phyloP scores from a whole-genome alignment of 2,113 vertebrate species.

The Empidonax traillii region DNA sequence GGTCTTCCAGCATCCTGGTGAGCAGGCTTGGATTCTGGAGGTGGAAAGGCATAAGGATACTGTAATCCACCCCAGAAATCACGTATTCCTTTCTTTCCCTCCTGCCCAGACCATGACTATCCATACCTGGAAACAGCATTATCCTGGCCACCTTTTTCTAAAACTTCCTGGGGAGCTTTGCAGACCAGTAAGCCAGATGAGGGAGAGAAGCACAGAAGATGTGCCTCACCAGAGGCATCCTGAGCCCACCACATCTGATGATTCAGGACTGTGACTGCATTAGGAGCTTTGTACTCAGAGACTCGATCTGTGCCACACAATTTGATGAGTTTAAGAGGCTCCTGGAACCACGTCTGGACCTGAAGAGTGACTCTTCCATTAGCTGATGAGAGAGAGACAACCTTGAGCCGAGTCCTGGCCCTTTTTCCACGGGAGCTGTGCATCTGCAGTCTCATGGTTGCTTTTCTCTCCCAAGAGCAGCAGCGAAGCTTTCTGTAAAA shows the following conservation, averaged over 20 bases:
- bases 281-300: not conserved
- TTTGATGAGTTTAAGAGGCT: not conserved
- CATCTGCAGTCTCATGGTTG: not conserved
- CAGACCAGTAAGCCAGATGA: not conserved
- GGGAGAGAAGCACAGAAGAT: not conserved
- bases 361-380: not conserved
- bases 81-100: not conserved
- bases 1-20: not conserved
- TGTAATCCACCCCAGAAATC: fast-evolving
- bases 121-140: not conserved
- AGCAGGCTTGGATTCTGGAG: not conserved
- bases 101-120: not conserved
- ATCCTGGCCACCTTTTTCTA: not conserved
- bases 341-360: not conserved
- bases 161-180: not conserved
- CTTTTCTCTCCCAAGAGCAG: not conserved
- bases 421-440: not conserved
- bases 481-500: not conserved
- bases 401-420: not conserved
- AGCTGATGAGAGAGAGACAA: not conserved
- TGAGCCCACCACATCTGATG: not conserved
- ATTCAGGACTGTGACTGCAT: not conserved
- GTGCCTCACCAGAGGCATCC: not conserved
- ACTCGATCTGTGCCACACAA: not conserved
- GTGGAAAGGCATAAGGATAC: not conserved